Evolutionary conservation across 2,113 vertebrate species (phyloP), one percentile per base, ranked within the genome.

Genomic region (Scatophagus argus): DNA sequence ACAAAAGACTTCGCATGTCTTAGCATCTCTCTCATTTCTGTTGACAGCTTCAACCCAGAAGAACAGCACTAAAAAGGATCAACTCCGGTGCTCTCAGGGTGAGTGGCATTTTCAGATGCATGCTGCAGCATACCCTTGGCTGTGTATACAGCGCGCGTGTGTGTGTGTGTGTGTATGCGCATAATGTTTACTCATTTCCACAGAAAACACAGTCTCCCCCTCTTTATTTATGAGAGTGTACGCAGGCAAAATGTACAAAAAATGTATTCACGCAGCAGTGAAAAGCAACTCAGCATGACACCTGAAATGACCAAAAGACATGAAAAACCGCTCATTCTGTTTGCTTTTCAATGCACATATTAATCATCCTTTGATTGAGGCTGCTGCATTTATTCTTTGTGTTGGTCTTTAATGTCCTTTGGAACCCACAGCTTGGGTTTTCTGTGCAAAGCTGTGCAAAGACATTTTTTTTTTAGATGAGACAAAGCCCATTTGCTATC

Each of bases 1-100:
- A 64, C 8, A 25, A 63, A 10, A 78, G 11, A 46, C 16, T 5
- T 21, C 14, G 29, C 39, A 13, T 36, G 16, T 77, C 76, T 67
- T n/a, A 4, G 5, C n/a, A 31, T 54, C 8, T 74, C 34, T 77
- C 55, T 55, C 25, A 55, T 75, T 60, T 84, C 21, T 84, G 29
- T 84, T 63, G 1, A 74, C 79, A 87, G 85, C n/a, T 69, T 44
- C 80, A 43, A 23, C n/a, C 58, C 63, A 63, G 60, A 60, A n/a
- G 51, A 69, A 39, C 68, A 67, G 46, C 62, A 36, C 29, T 47
- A 8, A 44, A 16, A 69, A 63, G 21, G 67, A 80, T 68, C 81
- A 43, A 41, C 75, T 55, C 31, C 7, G 17, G 23, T 54, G 71
- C 75, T 59, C 65, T 85, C 49, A 61, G 77, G 83, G 91, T 92